Evolutionary conservation across 2,113 vertebrate genomes (phyloP), one percentile per base, ranked within the genome.

Genomic region (Malurus elegans): DNA sequence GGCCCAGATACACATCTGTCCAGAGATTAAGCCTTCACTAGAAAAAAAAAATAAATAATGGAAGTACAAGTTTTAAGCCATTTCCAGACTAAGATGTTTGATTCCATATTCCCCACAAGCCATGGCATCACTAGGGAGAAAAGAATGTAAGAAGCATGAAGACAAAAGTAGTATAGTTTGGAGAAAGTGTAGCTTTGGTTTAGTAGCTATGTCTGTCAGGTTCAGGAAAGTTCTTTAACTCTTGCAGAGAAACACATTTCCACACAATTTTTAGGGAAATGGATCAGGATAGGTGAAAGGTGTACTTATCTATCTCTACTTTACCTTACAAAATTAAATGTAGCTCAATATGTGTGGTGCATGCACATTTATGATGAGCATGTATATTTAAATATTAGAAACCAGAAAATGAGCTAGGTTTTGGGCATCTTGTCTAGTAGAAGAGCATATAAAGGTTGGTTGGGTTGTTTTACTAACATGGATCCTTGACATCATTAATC

Each of bases 311-410:
- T 28, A 51, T 7, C 15, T 38, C 4, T 51, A 29, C 17, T 65
- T 61, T 31, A 64, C 9, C 13, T 81, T 72, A 53, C 42, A 67
- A 42, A 72, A 66, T 56, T 54, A 66, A 65, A 36, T 15, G 10
- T 26, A 45, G 8, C 3, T 12, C 17, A 48, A 2, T 28, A 1
- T 31, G 9, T 4, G 1, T 14, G 2, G 3, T 47, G 28, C 11
- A 54, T 14, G 18, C 3, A 23, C 5, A 31, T 51, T 61, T 76
- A 18, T 72, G 24, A 73, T 72, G 26, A 44, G 10, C 6, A 28
- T 51, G 7, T 32, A 34, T 48, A 69, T 54, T 54, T 24, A 73
- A 76, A 60, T 50, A 18, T 17, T 50, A 50, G 3, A 83, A 56
- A 32, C 2, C 1, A 6, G 29, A 40, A 44, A 60, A 18, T 6